These are phyloP conservation scores for Spinus olivaceus DNA, from an alignment of 2,797 vertebrate genomes.

Conservation along the genomic window DNA sequence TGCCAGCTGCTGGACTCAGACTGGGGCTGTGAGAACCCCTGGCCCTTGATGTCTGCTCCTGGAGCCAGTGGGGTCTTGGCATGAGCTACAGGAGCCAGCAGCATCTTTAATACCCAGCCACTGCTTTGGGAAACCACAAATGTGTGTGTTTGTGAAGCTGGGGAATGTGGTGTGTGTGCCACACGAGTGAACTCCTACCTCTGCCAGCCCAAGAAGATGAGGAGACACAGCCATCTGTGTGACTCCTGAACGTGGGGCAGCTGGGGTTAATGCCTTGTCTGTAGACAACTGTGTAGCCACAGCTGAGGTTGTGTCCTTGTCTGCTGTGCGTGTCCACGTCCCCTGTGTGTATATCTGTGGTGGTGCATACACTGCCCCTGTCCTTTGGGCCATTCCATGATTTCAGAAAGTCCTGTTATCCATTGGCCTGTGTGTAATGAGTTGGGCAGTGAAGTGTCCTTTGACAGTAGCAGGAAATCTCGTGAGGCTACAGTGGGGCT, in stretches of 20 bases:
- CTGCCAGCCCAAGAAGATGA: neutral
- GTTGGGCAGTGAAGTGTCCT: neutral
- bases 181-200: neutral
- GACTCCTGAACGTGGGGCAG: neutral
- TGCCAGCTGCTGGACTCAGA: neutral
- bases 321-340: accelerated
- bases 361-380: accelerated
- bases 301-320: neutral
- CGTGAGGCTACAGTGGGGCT: accelerated
- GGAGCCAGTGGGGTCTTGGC: neutral
- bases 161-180: neutral
- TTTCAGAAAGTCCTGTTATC: neutral
- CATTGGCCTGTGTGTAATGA: too few species aligned
- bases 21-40: neutral
- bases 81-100: neutral
- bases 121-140: neutral
- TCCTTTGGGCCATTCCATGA: too few species aligned
- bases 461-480: neutral
- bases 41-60: neutral
- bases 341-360: too few species aligned
- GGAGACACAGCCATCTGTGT: neutral
- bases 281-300: too few species aligned
- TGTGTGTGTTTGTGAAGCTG: neutral
- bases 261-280: neutral
- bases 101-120: neutral